Evolutionary conservation across 2,797 vertebrate genomes (phyloP), one percentile per base, ranked within the genome.

Genomic region (Bradypus variegatus): DNA sequence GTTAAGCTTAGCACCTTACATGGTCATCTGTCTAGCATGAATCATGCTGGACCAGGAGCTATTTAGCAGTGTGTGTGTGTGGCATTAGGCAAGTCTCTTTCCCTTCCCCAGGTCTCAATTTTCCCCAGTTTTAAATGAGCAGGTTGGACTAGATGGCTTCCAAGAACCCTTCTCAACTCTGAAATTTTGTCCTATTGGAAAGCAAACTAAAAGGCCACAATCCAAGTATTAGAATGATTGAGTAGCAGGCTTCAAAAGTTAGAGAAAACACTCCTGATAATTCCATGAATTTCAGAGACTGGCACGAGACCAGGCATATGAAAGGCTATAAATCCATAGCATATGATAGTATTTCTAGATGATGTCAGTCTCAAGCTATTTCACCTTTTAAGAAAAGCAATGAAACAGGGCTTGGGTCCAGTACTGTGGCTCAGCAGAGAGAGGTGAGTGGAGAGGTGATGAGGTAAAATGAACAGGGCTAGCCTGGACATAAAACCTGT

Each of bases 241-340:
- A 93, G 38, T 31, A 90, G 65, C 73, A 77, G 58, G 38, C 50
- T 85, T 91, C 90, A 85, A 79, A 88, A 70, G 64, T 90, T 67
- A 82, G 69, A 89, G 94, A 94, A 95, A 93, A 76, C 78, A 81
- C 72, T 87, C 70, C 81, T 86, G 96, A 96, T 94, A 95, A 97
- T 97, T 97, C 96, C 91, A 95, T 55, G 92, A 97, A 97, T 97
- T 95, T 96, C 94, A 96, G 95, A 95, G 96, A 88, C 95, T 97
- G 97, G 97, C 96, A 96, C 87, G 87, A 94, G 91, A 96, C 97
- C 97, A 97, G 96, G 95, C 96, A 95, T 97, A 97, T 94, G 96
- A 96, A 96, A 97, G 95, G 95, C 97, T 97, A 97, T 97, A 97
- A 97, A 97, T 97, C 96, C 96, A 97, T 96, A 96, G 96, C 97